Evolutionary conservation across 2,113 vertebrate genomes (phyloP).

Genomic region (Entomyzon cyanotis): DNA sequence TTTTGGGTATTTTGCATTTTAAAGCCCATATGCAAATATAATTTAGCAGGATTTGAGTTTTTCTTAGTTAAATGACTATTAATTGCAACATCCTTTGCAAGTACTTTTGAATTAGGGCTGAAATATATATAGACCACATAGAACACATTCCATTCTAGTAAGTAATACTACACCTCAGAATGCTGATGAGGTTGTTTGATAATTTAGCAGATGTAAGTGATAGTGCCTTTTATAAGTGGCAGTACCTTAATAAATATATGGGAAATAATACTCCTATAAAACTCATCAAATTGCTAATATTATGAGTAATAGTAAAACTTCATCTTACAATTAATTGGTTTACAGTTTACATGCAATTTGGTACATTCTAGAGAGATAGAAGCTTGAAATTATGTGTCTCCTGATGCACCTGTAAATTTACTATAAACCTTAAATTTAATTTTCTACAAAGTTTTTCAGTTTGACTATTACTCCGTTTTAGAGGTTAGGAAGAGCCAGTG

Average conservation of each 20-base stretch:
- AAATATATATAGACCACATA: neutral
- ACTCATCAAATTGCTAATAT: neutral
- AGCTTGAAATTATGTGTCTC: neutral
- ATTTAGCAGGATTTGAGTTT: neutral
- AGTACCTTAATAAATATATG: neutral
- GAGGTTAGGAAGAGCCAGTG: neutral
- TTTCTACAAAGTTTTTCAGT: neutral
- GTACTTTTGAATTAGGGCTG: neutral
- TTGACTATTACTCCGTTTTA: neutral
- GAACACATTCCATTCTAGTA: neutral
- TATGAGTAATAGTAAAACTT: neutral
- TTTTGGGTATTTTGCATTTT: slow-evolving; percentile 5
- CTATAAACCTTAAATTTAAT: neutral
- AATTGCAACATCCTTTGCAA: neutral
- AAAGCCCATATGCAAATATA: neutral
- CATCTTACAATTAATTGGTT: neutral
- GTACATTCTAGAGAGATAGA: neutral
- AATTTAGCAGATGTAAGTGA: neutral
- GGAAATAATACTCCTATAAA: neutral
- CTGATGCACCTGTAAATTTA: neutral
- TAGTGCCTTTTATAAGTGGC: neutral
- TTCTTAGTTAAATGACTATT: neutral
- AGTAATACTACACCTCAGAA: neutral
- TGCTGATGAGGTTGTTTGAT: neutral
- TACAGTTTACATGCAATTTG: neutral